These are phyloP conservation scores for Amblyteles armatorius DNA, from an alignment of 2,888 invertebrate genomes.

Conservation along the genomic window DNA sequence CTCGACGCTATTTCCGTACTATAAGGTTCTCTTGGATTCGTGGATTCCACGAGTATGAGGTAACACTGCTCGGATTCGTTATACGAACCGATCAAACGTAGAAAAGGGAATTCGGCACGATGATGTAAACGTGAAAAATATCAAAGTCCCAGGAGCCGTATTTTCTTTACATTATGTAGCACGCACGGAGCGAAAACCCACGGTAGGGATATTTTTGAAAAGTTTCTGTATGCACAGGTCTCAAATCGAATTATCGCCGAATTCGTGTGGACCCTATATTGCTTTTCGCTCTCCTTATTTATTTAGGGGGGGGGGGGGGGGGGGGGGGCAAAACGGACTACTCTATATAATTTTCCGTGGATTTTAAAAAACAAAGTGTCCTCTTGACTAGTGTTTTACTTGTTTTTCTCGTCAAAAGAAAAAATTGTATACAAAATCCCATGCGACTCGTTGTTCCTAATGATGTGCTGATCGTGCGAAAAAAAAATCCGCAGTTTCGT, in stretches of 20 bases:
- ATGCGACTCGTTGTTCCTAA: background rate
- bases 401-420: background rate
- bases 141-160: conserved; percentile 34
- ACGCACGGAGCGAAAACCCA: background rate
- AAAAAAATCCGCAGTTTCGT: background rate
- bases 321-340: background rate
- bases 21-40: background rate
- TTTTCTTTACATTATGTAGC: conserved; percentile 38
- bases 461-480: background rate
- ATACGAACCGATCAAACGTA: conserved; percentile 49
- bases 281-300: background rate
- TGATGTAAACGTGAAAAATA: conserved; percentile 52
- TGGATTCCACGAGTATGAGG: conserved; percentile 14
- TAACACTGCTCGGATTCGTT: conserved; percentile 26
- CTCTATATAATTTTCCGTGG: background rate
- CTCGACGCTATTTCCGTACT: background rate
- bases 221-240: conserved; percentile 62
- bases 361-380: background rate
- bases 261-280: conserved; percentile 53
- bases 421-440: background rate
- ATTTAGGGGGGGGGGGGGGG: too few species aligned
- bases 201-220: conserved; percentile 28
- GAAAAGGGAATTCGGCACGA: conserved; percentile 19
- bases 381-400: background rate
- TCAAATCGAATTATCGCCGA: conserved; percentile 61